These are phyloP conservation scores for cat (Felis catus) DNA, from an alignment of 2,113 vertebrate genomes.

Conservation along the genomic window DNA sequence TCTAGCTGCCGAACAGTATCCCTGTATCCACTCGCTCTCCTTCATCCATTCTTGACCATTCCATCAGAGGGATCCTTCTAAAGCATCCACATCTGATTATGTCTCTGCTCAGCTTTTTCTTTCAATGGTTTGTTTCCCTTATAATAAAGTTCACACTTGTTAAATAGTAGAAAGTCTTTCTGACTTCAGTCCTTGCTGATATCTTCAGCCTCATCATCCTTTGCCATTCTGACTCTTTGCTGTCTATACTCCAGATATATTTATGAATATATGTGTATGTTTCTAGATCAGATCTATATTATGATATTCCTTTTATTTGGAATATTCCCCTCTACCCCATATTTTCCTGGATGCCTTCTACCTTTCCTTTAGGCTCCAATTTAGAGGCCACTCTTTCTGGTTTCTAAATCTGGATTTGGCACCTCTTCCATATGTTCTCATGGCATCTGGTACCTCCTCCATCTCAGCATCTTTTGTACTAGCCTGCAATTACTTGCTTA, in stretches of 20 bases:
- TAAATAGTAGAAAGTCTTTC: background rate
- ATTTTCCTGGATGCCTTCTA: background rate
- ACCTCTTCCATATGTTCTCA: background rate
- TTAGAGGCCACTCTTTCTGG: background rate
- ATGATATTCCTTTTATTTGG: background rate
- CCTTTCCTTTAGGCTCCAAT: background rate
- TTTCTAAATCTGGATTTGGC: background rate
- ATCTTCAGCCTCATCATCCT: background rate
- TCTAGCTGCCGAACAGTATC: rapidly evolving
- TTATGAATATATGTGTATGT: background rate
- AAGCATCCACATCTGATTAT: background rate
- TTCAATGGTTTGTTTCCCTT: background rate
- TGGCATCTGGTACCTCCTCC: background rate
- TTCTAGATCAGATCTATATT: background rate
- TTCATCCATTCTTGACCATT: background rate
- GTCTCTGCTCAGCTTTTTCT: background rate
- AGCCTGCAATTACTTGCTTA: background rate
- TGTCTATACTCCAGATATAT: background rate
- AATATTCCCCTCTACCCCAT: background rate
- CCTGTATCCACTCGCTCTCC: background rate
- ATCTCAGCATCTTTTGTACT: background rate
- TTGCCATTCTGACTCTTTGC: background rate
- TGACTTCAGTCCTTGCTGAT: background rate
- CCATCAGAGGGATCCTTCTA: background rate
- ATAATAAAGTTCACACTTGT: background rate